phyloP scores from a whole-genome alignment of 2,797 vertebrate genomes.

The Vireo griseus region DNA sequence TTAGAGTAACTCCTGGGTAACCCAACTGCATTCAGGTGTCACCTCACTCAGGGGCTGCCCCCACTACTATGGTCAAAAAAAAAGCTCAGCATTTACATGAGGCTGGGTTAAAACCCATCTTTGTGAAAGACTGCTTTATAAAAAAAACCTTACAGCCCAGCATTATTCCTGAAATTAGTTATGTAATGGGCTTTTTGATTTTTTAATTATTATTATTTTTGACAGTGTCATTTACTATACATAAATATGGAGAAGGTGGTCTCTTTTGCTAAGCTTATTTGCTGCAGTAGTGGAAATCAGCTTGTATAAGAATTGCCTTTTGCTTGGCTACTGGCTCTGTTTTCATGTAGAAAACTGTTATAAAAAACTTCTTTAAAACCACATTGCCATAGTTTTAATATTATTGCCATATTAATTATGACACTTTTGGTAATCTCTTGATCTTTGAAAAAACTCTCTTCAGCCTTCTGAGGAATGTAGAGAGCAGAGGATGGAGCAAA shows the following conservation, averaged over 20 bases:
- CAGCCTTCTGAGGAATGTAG: neutral
- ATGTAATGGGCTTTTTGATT: neutral
- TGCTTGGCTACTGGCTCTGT: neutral
- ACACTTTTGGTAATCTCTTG: neutral
- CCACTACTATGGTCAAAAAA: neutral
- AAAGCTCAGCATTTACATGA: neutral
- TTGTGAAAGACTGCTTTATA: neutral
- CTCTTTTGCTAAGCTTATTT: neutral
- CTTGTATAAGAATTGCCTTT: neutral
- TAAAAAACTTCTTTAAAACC: neutral
- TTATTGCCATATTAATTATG: neutral
- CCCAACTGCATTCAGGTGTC: neutral
- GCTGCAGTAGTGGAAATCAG: neutral
- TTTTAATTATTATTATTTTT: neutral
- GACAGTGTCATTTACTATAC: neutral
- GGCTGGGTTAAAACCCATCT: neutral
- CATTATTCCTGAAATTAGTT: neutral
- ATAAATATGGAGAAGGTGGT: neutral
- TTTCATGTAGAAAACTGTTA: neutral
- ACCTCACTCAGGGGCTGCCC: neutral
- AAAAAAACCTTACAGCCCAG: neutral
- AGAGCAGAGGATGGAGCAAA: neutral
- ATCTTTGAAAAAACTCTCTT: neutral
- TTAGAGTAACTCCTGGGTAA: neutral
- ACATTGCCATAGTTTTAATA: neutral